phyloP scores from a whole-genome alignment of 2,797 vertebrate species.

The Xerus rutilus region DNA sequence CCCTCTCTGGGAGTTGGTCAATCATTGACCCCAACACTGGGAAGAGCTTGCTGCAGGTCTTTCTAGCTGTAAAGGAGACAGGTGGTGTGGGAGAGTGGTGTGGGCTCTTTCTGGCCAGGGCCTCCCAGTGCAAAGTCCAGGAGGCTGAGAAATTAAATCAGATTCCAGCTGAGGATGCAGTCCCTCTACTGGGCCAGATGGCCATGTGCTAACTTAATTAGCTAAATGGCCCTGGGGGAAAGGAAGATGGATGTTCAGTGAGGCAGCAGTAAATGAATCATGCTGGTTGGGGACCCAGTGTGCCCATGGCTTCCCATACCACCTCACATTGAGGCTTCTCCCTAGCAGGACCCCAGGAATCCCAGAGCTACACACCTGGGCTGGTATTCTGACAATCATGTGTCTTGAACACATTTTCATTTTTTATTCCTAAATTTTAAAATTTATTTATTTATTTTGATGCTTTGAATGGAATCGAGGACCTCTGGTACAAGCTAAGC shows the following conservation, averaged over 20 bases:
- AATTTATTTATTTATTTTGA: not conserved
- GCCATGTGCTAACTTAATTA: slow-evolving; percentile 77
- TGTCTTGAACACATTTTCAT: not conserved
- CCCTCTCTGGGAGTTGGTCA: not conserved
- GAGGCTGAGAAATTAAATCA: slow-evolving; percentile 29
- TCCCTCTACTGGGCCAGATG: slow-evolving; percentile 69
- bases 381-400: not conserved
- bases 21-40: not conserved
- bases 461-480: not conserved
- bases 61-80: not conserved
- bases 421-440: not conserved
- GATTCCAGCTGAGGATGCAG: slow-evolving; percentile 57
- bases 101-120: not conserved
- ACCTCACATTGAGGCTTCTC: not conserved
- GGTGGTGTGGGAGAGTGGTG: not conserved
- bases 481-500: not conserved
- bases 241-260: slow-evolving; percentile 16
- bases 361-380: not conserved
- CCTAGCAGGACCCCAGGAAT: not conserved
- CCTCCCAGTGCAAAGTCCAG: slow-evolving; percentile 69
- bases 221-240: slow-evolving; percentile 60
- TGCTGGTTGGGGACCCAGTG: not conserved
- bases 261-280: not conserved
- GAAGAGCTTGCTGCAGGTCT: not conserved
- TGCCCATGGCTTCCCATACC: fast-evolving